Percentiles rank a stretch among this genome's conserved stretches.
phyloP scores from a whole-genome alignment of 2,113 vertebrate species.

The Phrynocephalus versicolor region DNA sequence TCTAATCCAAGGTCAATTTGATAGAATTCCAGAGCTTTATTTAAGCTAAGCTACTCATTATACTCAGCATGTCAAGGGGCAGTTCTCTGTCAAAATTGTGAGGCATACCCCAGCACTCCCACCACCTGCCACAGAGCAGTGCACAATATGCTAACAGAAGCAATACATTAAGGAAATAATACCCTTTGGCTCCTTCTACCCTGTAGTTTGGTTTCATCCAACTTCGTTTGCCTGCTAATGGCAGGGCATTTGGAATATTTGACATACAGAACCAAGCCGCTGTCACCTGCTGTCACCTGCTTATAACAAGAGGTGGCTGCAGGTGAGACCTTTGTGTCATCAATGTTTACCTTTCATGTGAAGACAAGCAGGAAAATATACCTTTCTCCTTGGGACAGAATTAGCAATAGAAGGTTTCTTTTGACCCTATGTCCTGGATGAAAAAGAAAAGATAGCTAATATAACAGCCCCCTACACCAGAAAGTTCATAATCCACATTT shows the following conservation, averaged over 20 bases:
- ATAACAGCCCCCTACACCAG: no score
- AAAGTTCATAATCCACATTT: no score
- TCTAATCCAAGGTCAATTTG: background rate
- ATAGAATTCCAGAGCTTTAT: background rate
- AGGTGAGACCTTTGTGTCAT: background rate
- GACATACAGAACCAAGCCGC: background rate
- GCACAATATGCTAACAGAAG: no score
- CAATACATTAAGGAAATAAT: no score
- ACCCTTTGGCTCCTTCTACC: background rate
- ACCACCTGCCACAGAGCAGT: no score
- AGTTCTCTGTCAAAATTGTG: background rate
- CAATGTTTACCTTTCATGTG: background rate
- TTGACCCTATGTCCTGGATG: no score
- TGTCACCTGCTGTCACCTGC: no score
- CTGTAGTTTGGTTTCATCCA: background rate
- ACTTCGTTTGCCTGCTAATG: background rate
- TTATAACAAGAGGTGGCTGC: background rate
- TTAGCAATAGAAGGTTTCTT: no score
- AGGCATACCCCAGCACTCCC: no score
- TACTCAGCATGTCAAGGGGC: background rate
- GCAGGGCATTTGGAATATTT: background rate
- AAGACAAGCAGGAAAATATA: background rate
- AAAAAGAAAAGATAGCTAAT: no score
- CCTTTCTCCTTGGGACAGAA: background rate
- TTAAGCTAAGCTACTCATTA: background rate